phyloP scores from a whole-genome alignment of 2,797 vertebrate genomes.

The Pseudochirops corinnae region DNA sequence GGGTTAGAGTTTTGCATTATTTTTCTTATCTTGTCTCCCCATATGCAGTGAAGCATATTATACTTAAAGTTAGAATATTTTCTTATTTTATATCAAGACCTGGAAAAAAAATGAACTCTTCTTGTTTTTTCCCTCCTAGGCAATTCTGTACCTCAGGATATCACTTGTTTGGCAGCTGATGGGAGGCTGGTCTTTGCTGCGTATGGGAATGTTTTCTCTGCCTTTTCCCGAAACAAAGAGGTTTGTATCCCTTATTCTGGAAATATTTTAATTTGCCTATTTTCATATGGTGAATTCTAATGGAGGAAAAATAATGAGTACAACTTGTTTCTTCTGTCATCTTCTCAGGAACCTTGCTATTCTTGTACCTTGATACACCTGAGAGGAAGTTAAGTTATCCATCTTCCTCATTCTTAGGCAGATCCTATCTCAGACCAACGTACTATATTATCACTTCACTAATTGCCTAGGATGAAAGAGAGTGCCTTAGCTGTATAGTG shows the following conservation, averaged over 20 bases:
- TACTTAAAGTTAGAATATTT: constrained; percentile 34
- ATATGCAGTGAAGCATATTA: constrained; percentile 37
- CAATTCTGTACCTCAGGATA: constrained; percentile 93
- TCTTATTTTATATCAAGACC: background rate
- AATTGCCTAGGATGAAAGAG: background rate
- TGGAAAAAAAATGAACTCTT: constrained; percentile 50
- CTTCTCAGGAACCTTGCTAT: background rate
- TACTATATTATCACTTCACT: background rate
- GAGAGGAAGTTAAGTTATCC: background rate
- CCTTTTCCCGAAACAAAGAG: constrained; percentile 96
- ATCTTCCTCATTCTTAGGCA: background rate
- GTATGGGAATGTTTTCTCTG: constrained; percentile 87
- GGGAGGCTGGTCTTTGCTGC: constrained; percentile 94
- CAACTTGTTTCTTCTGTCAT: background rate
- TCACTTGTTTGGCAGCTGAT: constrained; percentile 93
- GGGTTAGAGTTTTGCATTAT: constrained; percentile 35
- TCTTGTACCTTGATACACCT: background rate
- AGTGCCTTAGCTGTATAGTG: background rate
- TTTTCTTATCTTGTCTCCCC: constrained; percentile 26
- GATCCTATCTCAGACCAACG: background rate
- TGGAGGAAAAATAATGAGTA: background rate
- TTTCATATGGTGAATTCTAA: constrained; percentile 1
- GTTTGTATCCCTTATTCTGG: constrained; percentile 80
- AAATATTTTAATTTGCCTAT: constrained; percentile 30
- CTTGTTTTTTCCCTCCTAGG: constrained; percentile 83